Evolutionary conservation across 2,888 invertebrate genomes (phyloP).

Genomic region (Biston stratarius): DNA sequence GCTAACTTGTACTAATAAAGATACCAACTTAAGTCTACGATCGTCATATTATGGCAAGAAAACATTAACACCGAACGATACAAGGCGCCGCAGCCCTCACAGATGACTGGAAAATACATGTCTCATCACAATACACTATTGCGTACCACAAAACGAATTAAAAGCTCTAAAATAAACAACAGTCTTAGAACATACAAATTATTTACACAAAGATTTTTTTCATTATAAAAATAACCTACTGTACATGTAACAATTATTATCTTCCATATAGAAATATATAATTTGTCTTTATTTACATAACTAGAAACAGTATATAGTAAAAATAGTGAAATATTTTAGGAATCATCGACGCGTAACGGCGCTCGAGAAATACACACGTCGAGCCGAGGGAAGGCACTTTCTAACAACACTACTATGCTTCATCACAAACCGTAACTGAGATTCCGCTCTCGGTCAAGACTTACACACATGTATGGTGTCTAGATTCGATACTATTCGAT

Average conservation of each 20-base stretch:
- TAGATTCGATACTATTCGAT: conserved; percentile 19
- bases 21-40: conserved; percentile 49
- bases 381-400: conserved; percentile 52
- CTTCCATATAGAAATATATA: conserved; percentile 82
- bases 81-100: conserved; percentile 46
- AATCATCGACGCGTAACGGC: conserved; percentile 65
- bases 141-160: conserved; percentile 78
- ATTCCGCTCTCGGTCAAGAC: conserved; percentile 16
- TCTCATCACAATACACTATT: conserved; percentile 68
- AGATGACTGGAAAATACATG: conserved; percentile 85
- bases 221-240: conserved; percentile 83
- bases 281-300: conserved; percentile 79
- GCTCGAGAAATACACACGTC: conserved; percentile 58
- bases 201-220: conserved; percentile 80
- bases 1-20: conserved; percentile 54
- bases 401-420: conserved; percentile 20
- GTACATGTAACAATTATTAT: conserved; percentile 80
- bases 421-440: conserved; percentile 15
- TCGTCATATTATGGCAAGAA: conserved; percentile 58
- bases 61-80: conserved; percentile 42
- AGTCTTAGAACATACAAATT: conserved; percentile 84
- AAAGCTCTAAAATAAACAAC: conserved; percentile 85
- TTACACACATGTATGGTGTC: conserved; percentile 13
- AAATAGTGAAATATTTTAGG: conserved; percentile 82
- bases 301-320: conserved; percentile 79